These are phyloP conservation scores for Tragelaphus strepsiceros DNA, from an alignment of 2,113 vertebrate genomes.

Conservation along the genomic window DNA sequence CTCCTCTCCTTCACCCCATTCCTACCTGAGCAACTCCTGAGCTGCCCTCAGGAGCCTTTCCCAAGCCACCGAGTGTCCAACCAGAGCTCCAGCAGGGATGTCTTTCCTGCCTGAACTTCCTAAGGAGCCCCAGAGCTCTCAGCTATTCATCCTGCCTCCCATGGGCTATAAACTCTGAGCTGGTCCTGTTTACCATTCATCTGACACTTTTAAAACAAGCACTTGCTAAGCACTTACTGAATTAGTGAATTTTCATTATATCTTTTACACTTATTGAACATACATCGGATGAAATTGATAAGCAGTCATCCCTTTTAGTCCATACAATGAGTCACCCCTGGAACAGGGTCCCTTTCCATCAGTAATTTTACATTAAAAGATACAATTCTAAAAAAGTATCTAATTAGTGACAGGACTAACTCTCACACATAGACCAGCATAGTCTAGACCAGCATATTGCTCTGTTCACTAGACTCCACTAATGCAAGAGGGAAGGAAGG, in stretches of 20 bases:
- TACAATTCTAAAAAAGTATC: neutral
- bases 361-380: neutral
- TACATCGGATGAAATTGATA: neutral
- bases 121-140: rapidly evolving
- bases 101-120: too few species aligned
- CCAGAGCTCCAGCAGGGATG: neutral
- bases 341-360: neutral
- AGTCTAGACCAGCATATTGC: rapidly evolving
- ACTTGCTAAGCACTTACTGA: neutral
- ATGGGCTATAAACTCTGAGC: neutral
- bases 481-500: rapidly evolving
- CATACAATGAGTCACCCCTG: neutral
- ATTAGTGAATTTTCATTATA: neutral
- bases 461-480: neutral
- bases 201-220: neutral
- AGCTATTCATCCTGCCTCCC: rapidly evolving
- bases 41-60: too few species aligned
- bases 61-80: rapidly evolving
- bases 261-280: neutral
- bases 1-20: neutral
- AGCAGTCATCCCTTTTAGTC: neutral
- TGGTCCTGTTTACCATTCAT: neutral
- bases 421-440: neutral
- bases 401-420: neutral
- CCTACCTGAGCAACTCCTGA: rapidly evolving